These are phyloP conservation scores for Listronotus oregonensis DNA, from an alignment of 1,140 invertebrate species.

Conservation along the genomic window DNA sequence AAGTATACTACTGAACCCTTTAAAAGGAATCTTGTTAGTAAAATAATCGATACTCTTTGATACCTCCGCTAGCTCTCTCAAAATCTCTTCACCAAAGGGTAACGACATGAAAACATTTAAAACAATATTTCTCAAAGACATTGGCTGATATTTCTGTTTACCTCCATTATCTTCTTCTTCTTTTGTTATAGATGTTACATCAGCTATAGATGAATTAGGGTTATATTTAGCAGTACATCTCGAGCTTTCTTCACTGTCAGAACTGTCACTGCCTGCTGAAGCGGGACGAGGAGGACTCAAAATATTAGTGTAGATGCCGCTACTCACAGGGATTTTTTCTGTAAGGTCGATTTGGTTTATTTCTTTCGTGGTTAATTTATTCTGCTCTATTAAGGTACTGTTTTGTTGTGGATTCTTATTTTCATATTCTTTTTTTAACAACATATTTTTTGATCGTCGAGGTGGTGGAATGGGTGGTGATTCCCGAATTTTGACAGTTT, in stretches of 20 bases:
- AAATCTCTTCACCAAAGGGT: slow-evolving; percentile 67
- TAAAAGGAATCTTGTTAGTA: slow-evolving; percentile 33
- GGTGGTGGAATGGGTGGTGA: no score
- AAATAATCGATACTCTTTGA: slow-evolving; percentile 61
- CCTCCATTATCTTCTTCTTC: slow-evolving; percentile 46
- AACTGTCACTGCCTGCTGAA: slow-evolving; percentile 55
- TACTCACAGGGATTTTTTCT: slow-evolving; percentile 14
- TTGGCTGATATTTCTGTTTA: slow-evolving; percentile 39
- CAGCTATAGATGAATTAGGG: slow-evolving; percentile 53
- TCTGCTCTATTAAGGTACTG: background rate
- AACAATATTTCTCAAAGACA: slow-evolving; percentile 62
- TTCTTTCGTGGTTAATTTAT: no score
- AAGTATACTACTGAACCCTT: slow-evolving; percentile 17
- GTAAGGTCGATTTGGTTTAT: background rate
- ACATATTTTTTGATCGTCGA: background rate
- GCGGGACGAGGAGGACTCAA: slow-evolving; percentile 38
- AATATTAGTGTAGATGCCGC: slow-evolving; percentile 35
- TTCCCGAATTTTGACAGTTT: background rate
- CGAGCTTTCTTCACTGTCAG: slow-evolving; percentile 60
- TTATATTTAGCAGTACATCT: slow-evolving; percentile 62
- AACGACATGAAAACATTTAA: slow-evolving; percentile 66
- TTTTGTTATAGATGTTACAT: slow-evolving; percentile 53
- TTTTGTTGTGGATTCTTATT: no score
- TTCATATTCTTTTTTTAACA: slow-evolving; percentile 3
- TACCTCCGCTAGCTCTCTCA: slow-evolving; percentile 68